Base-by-base conservation (phyloP, 2,888 invertebrate genomes). In the Patella ulyssiponensis region DNA sequence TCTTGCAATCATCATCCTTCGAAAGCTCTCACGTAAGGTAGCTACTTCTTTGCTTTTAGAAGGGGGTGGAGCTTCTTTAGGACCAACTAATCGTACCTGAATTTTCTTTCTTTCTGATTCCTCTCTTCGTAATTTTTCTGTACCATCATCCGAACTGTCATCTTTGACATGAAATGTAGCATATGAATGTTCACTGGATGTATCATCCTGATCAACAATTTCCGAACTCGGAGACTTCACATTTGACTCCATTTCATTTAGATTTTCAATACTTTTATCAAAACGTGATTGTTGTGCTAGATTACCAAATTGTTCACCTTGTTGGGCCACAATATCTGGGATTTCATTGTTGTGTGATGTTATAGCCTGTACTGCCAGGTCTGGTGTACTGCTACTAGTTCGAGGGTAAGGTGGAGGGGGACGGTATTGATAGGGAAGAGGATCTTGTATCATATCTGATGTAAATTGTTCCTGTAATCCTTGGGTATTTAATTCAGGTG, bases 301-400 rank as follows among this genome's bases (percentile, higher is more conserved):
- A 71, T 79, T 69, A 5, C 74, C 77, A 4, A 81, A 77, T 23
- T 64, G 64, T 23, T 64, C 64, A 64, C 64, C 77, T 80, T 52
- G 83, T 93, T 73, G 94, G 94, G 96, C 95, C 1, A 96, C 87
- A 5, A 91, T 82, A 83, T 91, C 90, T 7, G 90, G 90, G 77
- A 87, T 89, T 76, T 87, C 85, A 78, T 83, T 86, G 70, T 85
- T 76, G 54, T 77, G 79, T 51, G 77, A 58, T 70, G 74, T 76
- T 44, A 83, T 80, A n/a, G 88, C 84, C 75, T 89, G 88, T 52
- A 85, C 88, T 0, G 96, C 96, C 77, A 97, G 91, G 90, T 96
- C 96, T 0, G 96, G 96, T 0, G 96, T 96, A 0, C 96, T 96
- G 85, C 95, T 96, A 12, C 96, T 96, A 23, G 88, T 89, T 14